Conservation (phyloP, 1,140 invertebrate genomes). For the Panulirus ornatus region DNA sequence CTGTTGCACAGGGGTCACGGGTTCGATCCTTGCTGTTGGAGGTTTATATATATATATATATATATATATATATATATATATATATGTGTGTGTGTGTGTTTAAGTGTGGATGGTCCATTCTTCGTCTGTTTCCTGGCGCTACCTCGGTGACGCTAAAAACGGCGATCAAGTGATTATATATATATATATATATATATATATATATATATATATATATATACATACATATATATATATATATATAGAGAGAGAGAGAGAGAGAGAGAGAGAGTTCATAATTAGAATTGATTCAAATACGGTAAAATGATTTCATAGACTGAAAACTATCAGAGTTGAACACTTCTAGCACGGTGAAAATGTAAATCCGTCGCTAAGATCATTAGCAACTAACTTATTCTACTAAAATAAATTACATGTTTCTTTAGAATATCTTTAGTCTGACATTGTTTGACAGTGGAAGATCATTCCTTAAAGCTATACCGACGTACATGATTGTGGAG, state of each 20-base stretch:
- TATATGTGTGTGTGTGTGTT: too few species aligned
- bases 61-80: neutral
- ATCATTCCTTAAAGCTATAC: too few species aligned
- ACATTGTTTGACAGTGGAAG: too few species aligned
- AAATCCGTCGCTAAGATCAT: neutral
- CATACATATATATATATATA: neutral
- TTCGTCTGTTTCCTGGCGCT: too few species aligned
- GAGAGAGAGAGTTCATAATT: too few species aligned
- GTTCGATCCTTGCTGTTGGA: too few species aligned
- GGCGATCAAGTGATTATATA: too few species aligned
- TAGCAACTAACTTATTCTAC: neutral
- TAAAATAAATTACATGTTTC: neutral
- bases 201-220: constrained; percentile 13
- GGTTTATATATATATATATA: neutral
- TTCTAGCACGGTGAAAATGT: neutral
- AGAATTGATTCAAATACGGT: too few species aligned
- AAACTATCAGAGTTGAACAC: neutral
- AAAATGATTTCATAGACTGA: neutral
- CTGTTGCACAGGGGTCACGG: too few species aligned
- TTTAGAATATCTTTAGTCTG: neutral
- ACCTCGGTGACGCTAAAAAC: too few species aligned
- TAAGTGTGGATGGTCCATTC: too few species aligned
- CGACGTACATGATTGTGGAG: too few species aligned
- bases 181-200: neutral
- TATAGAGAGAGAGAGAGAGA: neutral